Evolutionary conservation across 2,797 vertebrate species (phyloP).

Genomic region (Platyrinchus mystaceus): DNA sequence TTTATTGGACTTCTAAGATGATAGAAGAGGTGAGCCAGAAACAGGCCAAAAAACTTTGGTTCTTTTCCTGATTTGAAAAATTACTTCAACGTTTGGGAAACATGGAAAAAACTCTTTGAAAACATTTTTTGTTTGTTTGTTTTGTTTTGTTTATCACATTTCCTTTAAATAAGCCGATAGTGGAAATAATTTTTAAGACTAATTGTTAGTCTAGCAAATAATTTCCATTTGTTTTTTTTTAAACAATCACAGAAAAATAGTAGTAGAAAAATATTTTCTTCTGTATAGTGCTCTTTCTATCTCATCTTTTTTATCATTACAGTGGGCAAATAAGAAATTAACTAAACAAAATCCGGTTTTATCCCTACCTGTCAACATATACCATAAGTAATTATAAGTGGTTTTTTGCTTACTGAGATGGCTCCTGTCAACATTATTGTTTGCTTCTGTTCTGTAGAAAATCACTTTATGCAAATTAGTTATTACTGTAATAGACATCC

Average conservation of each 20-base stretch:
- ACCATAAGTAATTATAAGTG: not conserved
- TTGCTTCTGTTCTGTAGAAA: not conserved
- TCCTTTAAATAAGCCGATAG: not conserved
- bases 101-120: not conserved
- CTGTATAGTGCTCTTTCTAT: not conserved
- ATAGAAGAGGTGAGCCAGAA: not conserved
- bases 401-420: not conserved
- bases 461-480: not conserved
- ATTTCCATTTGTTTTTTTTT: not conserved
- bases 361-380: not conserved
- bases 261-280: not conserved
- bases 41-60: not conserved
- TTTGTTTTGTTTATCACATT: not conserved
- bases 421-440: not conserved
- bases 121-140: not conserved
- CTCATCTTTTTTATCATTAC: not conserved
- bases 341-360: not conserved
- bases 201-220: not conserved
- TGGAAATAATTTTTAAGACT: not conserved
- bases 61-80: not conserved
- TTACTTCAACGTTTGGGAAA: not conserved
- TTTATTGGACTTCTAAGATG: not conserved
- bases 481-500: not conserved
- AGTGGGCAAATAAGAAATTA: not conserved
- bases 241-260: not conserved